Evolutionary conservation across 2,797 vertebrate genomes (phyloP).

Genomic region (Gymnodraco acuticeps): DNA sequence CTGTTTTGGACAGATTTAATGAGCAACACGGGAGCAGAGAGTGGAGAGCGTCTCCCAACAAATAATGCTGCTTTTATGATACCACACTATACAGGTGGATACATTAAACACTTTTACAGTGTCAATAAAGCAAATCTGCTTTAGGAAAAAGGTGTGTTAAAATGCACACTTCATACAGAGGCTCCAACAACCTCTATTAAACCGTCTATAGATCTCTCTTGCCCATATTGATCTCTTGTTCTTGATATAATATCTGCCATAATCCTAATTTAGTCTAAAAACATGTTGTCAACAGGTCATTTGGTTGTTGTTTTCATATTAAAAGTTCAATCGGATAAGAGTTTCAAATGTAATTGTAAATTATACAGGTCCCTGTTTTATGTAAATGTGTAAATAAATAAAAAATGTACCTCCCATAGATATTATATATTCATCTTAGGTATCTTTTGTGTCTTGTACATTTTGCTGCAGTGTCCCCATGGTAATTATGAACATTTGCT

Average conservation of each 20-base stretch:
- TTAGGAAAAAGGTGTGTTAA: background rate
- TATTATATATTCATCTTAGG: background rate
- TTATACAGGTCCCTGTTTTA: too few relatives aligned
- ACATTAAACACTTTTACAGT: background rate
- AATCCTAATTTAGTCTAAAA: background rate
- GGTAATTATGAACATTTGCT: conserved; percentile 17
- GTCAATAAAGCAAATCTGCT: background rate
- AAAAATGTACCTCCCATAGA: background rate
- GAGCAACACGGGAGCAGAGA: too few relatives aligned
- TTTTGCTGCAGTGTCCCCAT: background rate
- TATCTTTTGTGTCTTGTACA: conserved; percentile 10
- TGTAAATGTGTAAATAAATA: too few relatives aligned
- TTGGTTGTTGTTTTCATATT: background rate
- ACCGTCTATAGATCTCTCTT: background rate
- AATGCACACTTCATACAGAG: background rate
- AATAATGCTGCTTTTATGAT: background rate
- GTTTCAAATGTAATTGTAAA: too few relatives aligned
- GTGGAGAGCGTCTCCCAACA: background rate
- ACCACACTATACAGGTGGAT: background rate
- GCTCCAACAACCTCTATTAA: background rate
- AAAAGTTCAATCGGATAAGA: background rate
- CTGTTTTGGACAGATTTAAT: background rate
- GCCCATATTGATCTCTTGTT: background rate
- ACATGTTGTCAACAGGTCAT: background rate
- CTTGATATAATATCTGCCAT: background rate